Base-by-base conservation (phyloP, 2,113 vertebrate species). In the Lycaon pictus region DNA sequence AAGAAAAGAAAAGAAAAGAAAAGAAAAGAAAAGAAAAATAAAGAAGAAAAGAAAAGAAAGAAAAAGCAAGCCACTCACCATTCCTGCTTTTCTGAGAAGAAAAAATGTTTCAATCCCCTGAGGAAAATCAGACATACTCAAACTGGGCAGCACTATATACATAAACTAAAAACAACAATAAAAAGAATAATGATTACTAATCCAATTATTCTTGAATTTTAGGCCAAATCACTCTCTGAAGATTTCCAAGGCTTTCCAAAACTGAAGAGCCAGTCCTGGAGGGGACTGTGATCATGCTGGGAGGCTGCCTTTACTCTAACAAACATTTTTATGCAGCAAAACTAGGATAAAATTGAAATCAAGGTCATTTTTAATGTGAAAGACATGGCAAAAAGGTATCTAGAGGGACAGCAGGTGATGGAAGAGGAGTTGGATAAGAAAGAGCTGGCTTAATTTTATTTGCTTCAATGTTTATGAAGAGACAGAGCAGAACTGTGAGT, bases 311-410 rank as follows among this genome's bases (percentile, higher is more conserved):
- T 62, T 67, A 48, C 15, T 83, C 62, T 58, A 72, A 56, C 71
- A 85, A 16, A 29, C 8, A 65, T 65, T 76, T 84, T 65, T 60
- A 60, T 80, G 7, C 19, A 95, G 55, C 72, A 65, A 94, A 67
- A 90, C 90, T 55, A 32, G 71, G 69, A 80, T 85, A 29, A 71
- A 80, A 60, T 81, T 32, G 19, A 95, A 94, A 93, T 86, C 29
- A 60, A 82, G 51, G 60, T 25, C 25, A 72, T 37, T 90, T 95
- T 51, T 84, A 22, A 93, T 58, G 85, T 62, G 43, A 84, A 82
- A 90, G 25, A 77, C 76, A 25, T 72, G 35, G 74, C n/a, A 63
- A 81, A 97, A 96, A 63, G 12, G 2, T 85, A 72, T n/a, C 35
- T 25, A 72, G 15, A 25, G 37, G 20, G 29, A 88, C 10, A 90